Base-by-base conservation (phyloP, 1,140 invertebrate species). In the Drosophila punjabiensis region DNA sequence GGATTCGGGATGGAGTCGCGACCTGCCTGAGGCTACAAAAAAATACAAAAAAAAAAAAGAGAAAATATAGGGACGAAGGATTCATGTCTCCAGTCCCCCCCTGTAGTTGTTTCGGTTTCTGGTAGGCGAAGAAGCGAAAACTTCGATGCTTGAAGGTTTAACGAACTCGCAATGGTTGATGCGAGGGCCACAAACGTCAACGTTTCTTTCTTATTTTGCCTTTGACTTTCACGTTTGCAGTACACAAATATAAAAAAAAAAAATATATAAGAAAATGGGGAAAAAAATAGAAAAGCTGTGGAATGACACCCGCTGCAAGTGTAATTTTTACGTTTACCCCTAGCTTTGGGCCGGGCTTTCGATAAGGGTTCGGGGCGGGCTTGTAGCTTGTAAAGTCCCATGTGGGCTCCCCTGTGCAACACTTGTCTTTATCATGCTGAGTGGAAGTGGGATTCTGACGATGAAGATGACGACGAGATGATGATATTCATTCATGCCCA, bases 121-220 rank as follows among this genome's bases (percentile, higher is more conserved):
- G 69, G 61, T 45, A 48, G 48, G 63, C 82, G 55, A 88, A 87
- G 80, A 82, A 88, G 87, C 77, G 73, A 81, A 89, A 88, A 87
- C 85, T 82, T 85, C 81, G 79, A 89, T 89, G 86, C 85, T 89
- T 89, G 68, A 89, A 89, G 76, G 85, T 89, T 89, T 89, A 89
- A 89, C 86, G 85, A 89, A 89, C 85, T 85, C 81, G 47, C 66
- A 43, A 48, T 32, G 75, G 28, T 58, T 58, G 52, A 56, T 67
- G 43, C 30, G 48, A 80, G 80, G 71, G 76, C 77, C 83, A 83
- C 60, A 80, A 87, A 76, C 84, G 83, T 80, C 80, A 87, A 82
- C 71, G 60, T 56, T 71, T 61, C 64, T 62, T 55, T 45, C 65
- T 52, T 66, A 53, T 80, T 79, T 78, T 81, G 64, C 55, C 55